A percentile compares a stretch with the other conserved stretches of the same genome.
Conservation (phyloP, 2,888 invertebrate species). For the Cremastobaeus sp. region DNA sequence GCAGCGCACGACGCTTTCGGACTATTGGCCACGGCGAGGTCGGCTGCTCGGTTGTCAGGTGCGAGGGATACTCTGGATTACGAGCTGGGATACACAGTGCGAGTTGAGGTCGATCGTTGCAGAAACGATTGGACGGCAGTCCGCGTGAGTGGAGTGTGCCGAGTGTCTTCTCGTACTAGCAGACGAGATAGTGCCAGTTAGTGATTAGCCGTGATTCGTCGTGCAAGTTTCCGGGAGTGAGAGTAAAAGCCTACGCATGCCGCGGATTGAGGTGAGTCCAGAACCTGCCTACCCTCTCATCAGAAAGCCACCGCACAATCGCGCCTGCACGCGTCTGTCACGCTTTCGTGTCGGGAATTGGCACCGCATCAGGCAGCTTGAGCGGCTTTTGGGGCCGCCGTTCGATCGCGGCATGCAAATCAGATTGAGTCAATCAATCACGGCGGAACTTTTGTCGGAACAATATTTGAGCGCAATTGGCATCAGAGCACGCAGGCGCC, state of each 20-base stretch:
- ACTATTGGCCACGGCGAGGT: no score
- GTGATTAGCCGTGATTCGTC: conserved; percentile 19
- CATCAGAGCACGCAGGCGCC: conserved; percentile 75
- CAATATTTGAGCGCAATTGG: conserved; percentile 40
- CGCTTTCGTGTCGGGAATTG: conserved; percentile 7
- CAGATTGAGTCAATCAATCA: conserved; percentile 26
- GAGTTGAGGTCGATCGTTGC: conserved; percentile 11
- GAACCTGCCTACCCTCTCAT: not conserved
- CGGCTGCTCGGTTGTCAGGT: no score
- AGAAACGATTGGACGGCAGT: conserved; percentile 13
- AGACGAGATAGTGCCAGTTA: conserved; percentile 48
- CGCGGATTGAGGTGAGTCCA: conserved; percentile 69
- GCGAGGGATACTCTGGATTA: conserved; percentile 14
- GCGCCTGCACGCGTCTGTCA: conserved; percentile 4
- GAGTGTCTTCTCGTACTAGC: conserved; percentile 44
- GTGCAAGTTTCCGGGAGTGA: conserved; percentile 8
- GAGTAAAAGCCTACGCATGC: conserved; percentile 69
- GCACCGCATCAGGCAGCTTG: conserved; percentile 4
- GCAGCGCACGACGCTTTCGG: no score
- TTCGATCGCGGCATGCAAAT: not conserved
- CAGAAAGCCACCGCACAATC: conserved; percentile 1
- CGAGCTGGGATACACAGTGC: conserved; percentile 10
- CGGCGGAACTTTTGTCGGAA: conserved; percentile 6
- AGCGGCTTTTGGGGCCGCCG: conserved; percentile 2
- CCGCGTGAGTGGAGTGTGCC: conserved; percentile 19